Conservation (phyloP, 2,113 vertebrate genomes). For the Corythaixoides concolor region DNA sequence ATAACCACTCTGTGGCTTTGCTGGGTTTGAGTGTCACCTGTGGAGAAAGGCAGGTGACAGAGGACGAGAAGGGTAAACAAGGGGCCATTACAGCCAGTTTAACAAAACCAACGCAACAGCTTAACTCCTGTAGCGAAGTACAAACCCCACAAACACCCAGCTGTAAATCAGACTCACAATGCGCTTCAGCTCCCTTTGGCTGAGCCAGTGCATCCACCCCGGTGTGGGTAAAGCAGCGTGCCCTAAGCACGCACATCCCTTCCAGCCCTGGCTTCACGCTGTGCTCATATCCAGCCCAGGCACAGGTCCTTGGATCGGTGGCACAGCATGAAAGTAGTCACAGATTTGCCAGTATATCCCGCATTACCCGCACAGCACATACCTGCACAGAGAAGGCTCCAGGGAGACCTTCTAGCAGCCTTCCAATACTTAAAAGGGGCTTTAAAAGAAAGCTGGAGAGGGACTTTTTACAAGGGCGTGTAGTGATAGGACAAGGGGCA, state of each 20-base stretch:
- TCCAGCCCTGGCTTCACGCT: background rate
- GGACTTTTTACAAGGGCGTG: too few relatives aligned
- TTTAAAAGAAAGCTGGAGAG: too few relatives aligned
- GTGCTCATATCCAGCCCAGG: background rate
- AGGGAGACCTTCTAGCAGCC: too few relatives aligned
- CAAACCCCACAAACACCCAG: background rate
- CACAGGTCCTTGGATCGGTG: background rate
- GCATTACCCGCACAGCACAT: background rate
- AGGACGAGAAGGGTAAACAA: background rate
- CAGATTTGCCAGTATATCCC: background rate
- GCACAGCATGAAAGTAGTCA: background rate
- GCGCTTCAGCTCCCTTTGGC: background rate
- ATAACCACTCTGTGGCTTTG: background rate
- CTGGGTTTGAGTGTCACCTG: background rate
- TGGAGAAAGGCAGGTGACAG: background rate
- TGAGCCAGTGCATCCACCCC: background rate
- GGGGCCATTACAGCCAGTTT: background rate
- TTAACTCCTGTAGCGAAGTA: background rate
- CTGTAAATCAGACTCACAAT: background rate
- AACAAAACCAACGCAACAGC: background rate
- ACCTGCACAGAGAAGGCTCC: too few relatives aligned
- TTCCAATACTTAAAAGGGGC: too few relatives aligned
- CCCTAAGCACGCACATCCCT: background rate
- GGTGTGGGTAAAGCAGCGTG: accelerated
- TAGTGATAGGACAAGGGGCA: too few relatives aligned